phyloP scores from a whole-genome alignment of 2,888 invertebrate genomes.

The Amphimallon solstitiale region DNA sequence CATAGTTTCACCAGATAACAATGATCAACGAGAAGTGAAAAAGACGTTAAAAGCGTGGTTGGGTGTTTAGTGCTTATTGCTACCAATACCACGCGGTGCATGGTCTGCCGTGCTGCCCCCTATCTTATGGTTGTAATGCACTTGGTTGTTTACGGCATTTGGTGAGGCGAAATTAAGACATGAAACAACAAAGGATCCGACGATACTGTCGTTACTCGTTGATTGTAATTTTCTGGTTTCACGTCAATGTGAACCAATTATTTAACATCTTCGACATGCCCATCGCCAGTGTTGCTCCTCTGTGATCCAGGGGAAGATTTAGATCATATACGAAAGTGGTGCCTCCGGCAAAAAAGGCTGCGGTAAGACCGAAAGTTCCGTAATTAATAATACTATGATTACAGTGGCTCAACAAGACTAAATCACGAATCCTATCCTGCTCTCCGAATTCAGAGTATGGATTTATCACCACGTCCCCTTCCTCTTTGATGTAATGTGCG shows the following conservation, averaged over 20 bases:
- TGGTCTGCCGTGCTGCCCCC: too few species aligned
- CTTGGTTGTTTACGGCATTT: too few species aligned
- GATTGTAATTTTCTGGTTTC: too few species aligned
- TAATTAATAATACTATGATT: constrained; percentile 46
- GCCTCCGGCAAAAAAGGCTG: constrained; percentile 41
- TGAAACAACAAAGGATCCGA: too few species aligned
- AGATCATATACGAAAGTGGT: constrained; percentile 43
- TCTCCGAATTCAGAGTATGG: constrained; percentile 5
- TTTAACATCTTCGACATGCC: constrained; percentile 39
- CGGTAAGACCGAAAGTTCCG: constrained; percentile 42
- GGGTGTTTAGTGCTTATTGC: too few species aligned
- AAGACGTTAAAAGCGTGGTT: too few species aligned
- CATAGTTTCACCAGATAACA: too few species aligned
- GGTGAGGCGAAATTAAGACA: too few species aligned
- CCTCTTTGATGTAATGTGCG: constrained; percentile 12
- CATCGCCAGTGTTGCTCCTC: constrained; percentile 43
- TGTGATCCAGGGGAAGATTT: constrained; percentile 39
- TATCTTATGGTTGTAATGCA: too few species aligned
- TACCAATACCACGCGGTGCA: too few species aligned
- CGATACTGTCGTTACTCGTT: too few species aligned
- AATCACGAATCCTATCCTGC: constrained; percentile 33
- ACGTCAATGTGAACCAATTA: background rate
- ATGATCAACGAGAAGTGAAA: too few species aligned
- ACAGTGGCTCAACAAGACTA: constrained; percentile 42
- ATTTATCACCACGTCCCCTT: constrained; percentile 34